These are phyloP conservation scores for Orthosia gracilis DNA, from an alignment of 2,888 invertebrate genomes.

Conservation along the genomic window DNA sequence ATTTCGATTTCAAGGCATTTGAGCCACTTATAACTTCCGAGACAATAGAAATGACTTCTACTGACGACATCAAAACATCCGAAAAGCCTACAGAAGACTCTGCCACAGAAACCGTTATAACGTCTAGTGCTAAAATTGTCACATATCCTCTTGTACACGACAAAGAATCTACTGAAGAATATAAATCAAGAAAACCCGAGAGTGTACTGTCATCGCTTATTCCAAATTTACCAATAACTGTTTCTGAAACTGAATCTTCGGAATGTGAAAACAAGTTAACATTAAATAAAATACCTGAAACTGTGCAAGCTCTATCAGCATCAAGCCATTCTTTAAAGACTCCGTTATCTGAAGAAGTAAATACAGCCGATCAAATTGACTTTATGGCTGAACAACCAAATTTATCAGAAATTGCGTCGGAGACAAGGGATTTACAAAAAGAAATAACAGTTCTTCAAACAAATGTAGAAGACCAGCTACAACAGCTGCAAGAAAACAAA, in stretches of 20 bases:
- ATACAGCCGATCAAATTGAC: slow-evolving; percentile 83
- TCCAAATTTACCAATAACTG: slow-evolving; percentile 91
- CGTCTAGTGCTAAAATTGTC: slow-evolving; percentile 92
- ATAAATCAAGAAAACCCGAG: slow-evolving; percentile 75
- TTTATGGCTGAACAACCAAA: slow-evolving; percentile 70
- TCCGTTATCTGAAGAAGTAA: slow-evolving; percentile 85
- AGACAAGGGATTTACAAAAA: slow-evolving; percentile 81
- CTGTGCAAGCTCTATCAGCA: slow-evolving; percentile 72
- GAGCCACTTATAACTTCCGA: slow-evolving; percentile 92
- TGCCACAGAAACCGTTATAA: slow-evolving; percentile 88
- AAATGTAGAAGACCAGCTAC: slow-evolving; percentile 88
- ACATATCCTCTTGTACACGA: slow-evolving; percentile 92
- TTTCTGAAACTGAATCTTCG: slow-evolving; percentile 92
- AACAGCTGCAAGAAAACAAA: slow-evolving; percentile 90
- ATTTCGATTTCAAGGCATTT: slow-evolving; percentile 90
- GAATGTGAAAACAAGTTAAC: slow-evolving; percentile 92
- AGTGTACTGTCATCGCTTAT: slow-evolving; percentile 87
- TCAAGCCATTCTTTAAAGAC: slow-evolving; percentile 85
- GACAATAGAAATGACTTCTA: slow-evolving; percentile 84
- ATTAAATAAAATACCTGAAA: slow-evolving; percentile 74
- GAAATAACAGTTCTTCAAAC: slow-evolving; percentile 84
- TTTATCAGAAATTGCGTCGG: slow-evolving; percentile 75
- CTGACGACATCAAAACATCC: slow-evolving; percentile 86
- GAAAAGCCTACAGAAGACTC: slow-evolving; percentile 86
- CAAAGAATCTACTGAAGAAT: slow-evolving; percentile 89